Conservation (phyloP, 2,113 vertebrate species). For the Hassar affinis region DNA sequence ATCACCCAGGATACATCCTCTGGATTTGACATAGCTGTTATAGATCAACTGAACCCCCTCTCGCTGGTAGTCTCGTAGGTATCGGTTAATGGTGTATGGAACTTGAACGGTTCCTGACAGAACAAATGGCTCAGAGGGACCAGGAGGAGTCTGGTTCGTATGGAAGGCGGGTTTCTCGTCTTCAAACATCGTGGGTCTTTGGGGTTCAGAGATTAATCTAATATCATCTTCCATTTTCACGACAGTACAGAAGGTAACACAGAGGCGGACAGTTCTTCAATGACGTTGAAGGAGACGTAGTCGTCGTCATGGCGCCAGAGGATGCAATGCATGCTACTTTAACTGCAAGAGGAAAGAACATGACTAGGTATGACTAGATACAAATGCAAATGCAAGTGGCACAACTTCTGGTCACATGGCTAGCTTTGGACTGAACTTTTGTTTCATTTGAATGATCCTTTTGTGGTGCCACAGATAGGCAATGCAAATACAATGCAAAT, state of each 20-base stretch:
- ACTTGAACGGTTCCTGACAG: slow-evolving; percentile 77
- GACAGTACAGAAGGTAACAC: neutral
- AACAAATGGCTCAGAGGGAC: slow-evolving; percentile 69
- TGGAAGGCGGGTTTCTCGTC: slow-evolving; percentile 88
- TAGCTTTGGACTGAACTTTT: neutral
- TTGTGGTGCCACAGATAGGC: neutral
- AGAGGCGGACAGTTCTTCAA: neutral
- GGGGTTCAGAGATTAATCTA: slow-evolving; percentile 40
- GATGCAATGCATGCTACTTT: neutral
- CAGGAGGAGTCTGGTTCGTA: slow-evolving; percentile 63
- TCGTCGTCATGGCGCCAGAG: neutral
- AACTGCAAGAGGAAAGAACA: neutral
- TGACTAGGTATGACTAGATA: neutral
- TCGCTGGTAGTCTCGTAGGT: slow-evolving; percentile 91
- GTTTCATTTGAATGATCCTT: neutral
- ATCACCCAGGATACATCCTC: slow-evolving; percentile 92
- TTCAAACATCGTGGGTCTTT: slow-evolving; percentile 62
- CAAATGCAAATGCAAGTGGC: neutral
- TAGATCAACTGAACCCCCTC: slow-evolving; percentile 88
- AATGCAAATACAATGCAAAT: neutral
- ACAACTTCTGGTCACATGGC: neutral
- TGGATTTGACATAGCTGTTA: slow-evolving; percentile 75
- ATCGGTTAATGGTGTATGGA: slow-evolving; percentile 93
- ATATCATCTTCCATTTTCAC: slow-evolving; percentile 54
- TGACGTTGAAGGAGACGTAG: neutral